Evolutionary conservation across 2,888 invertebrate species (phyloP), one percentile per base, ranked within the genome.

Genomic region (Protonemura montana): DNA sequence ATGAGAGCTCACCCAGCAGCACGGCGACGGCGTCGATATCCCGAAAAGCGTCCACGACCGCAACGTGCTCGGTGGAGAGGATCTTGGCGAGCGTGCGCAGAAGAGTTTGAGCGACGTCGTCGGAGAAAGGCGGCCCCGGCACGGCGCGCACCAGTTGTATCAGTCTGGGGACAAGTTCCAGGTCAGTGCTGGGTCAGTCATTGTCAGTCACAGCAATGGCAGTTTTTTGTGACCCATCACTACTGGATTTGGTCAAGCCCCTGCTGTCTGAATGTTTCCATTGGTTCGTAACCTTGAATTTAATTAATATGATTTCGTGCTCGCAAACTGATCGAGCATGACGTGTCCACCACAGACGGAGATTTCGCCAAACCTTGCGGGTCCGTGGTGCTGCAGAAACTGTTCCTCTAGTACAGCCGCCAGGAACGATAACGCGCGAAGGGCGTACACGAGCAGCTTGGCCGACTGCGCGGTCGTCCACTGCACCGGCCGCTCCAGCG

Each of bases 401-500:
- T 76, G 28, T 25, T 76, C n/a, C 13, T 26, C n/a, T 13, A 84
- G 27, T 28, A 76, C 21, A 21, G 26, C 76, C 27, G 29, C 84
- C 5, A 84, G 26, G 26, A 59, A 59, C 7, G 26, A 26, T 7
- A 84, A 29, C 16, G 30, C 27, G 5, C 76, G 59, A 28, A 84
- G 59, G n/a, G 84, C 84, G 59, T 59, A 30, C 28, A 59, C 59
- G 10, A n/a, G 26, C 27, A 84, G 84, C 27, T 42, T 59, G 13
- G 3, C 25, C 16, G 16, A 27, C 29, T 84, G 84, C n/a, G 42
- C 76, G 0, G 84, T 0, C 27, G 42, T 76, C 84, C 84, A 84
- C 1, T 26, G 16, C 21, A 84, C 76, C 10, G n/a, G 26, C 76
- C 2, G 29, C 26, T 1, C 21, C 13, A 10, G 35, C 35, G 35